Conservation (phyloP, 1,140 invertebrate genomes). For the Sitobion miscanthi region DNA sequence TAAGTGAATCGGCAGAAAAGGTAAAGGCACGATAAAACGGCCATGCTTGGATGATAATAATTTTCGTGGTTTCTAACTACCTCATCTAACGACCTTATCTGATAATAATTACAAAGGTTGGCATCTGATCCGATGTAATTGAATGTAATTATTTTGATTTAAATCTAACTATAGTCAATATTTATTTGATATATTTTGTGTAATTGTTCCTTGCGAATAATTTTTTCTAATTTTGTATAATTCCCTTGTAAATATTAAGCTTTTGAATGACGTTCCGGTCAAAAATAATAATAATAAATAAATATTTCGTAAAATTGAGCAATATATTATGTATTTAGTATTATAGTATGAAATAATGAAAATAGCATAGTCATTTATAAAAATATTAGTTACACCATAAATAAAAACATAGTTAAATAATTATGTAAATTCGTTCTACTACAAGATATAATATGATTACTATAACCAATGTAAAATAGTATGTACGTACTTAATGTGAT, state of each 20-base stretch:
- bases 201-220: neutral
- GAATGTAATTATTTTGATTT: neutral
- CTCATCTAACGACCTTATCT: too few relatives aligned
- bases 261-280: neutral
- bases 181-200: neutral
- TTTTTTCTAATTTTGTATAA: neutral
- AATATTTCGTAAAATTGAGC: neutral
- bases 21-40: too few relatives aligned
- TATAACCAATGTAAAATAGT: neutral
- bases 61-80: too few relatives aligned
- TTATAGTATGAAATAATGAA: neutral
- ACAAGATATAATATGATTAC: neutral
- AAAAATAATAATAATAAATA: neutral
- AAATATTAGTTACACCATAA: slow-evolving; percentile 1
- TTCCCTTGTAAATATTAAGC: neutral
- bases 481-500: neutral
- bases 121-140: too few relatives aligned
- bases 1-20: too few relatives aligned
- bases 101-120: too few relatives aligned
- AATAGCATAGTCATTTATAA: slow-evolving; percentile 1
- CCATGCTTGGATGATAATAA: too few relatives aligned
- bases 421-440: neutral
- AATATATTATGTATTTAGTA: neutral
- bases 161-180: neutral
- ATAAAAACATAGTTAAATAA: slow-evolving; percentile 22